phyloP scores from a whole-genome alignment of 1,140 invertebrate species.

The Hycleus phaleratus region DNA sequence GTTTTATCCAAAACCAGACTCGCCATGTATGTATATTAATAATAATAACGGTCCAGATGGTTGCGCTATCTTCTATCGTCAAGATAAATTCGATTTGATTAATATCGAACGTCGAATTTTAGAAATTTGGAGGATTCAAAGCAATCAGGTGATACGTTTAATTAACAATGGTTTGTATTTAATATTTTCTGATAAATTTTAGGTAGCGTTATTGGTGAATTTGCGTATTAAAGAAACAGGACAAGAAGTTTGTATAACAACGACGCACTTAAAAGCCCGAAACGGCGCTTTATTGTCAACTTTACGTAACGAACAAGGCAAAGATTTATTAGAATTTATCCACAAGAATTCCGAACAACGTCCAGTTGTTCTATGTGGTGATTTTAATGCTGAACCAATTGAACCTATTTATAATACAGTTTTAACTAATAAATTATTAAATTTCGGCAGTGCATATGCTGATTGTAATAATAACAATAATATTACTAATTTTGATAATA shows the following conservation, averaged over 20 bases:
- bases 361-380: constrained; percentile 63
- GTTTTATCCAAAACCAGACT: constrained; percentile 73
- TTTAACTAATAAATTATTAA: constrained; percentile 40
- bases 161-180: no score
- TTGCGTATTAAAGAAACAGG: constrained; percentile 48
- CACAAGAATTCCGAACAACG: constrained; percentile 43
- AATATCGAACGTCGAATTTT: constrained; percentile 53
- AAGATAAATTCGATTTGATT: constrained; percentile 54
- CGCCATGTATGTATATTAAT: constrained; percentile 65
- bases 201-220: constrained; percentile 57
- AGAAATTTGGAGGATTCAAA: constrained; percentile 60
- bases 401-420: constrained; percentile 65
- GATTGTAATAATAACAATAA: constrained; percentile 29
- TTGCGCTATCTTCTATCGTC: constrained; percentile 67
- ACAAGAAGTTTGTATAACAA: constrained; percentile 58
- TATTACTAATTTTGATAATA: constrained; percentile 16
- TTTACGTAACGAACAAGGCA: constrained; percentile 66
- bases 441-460: constrained; percentile 47
- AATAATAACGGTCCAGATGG: constrained; percentile 74
- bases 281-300: constrained; percentile 59
- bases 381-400: constrained; percentile 71
- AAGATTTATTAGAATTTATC: constrained; percentile 60
- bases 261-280: constrained; percentile 73
- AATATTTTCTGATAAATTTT: constrained; percentile 13
- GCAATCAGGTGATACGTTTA: constrained; percentile 54